Conservation (phyloP, 1,140 invertebrate genomes). For the Drosophila grimshawi region DNA sequence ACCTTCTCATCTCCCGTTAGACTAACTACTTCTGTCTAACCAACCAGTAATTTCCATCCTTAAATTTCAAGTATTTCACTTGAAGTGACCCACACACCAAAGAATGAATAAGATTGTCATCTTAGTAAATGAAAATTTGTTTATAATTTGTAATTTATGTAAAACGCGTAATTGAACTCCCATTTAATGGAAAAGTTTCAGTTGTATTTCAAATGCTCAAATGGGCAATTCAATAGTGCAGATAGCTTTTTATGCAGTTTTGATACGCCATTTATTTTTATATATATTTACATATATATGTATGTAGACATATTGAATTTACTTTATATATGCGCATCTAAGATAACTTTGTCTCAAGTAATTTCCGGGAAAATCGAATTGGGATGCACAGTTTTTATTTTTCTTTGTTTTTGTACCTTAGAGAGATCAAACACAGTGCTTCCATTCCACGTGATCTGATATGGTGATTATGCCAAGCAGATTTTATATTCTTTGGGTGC, state of each 20-base stretch:
- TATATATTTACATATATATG: not conserved
- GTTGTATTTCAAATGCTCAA: not conserved
- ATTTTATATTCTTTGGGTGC: slow-evolving; percentile 21
- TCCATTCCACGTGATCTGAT: slow-evolving; percentile 38
- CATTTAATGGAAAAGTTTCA: not conserved
- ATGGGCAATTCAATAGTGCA: not conserved
- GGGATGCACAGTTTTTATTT: slow-evolving; percentile 19
- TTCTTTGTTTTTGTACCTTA: slow-evolving; percentile 24
- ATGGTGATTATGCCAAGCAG: slow-evolving; percentile 66
- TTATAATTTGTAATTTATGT: too few species aligned
- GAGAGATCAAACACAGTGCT: slow-evolving; percentile 58
- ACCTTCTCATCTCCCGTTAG: too few species aligned
- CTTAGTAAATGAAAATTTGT: too few species aligned
- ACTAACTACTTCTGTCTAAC: too few species aligned
- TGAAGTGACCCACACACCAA: too few species aligned
- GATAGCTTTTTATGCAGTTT: not conserved
- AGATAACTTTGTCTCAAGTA: slow-evolving; percentile 1
- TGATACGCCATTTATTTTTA: not conserved
- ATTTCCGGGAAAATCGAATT: slow-evolving; percentile 21
- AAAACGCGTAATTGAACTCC: too few species aligned
- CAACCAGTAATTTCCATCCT: too few species aligned
- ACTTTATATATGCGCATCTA: not conserved
- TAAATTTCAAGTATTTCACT: too few species aligned
- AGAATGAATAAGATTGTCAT: too few species aligned
- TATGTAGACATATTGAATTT: slow-evolving; percentile 4